Conservation (phyloP, 2,113 vertebrate species). For the Orthonyx spaldingii region DNA sequence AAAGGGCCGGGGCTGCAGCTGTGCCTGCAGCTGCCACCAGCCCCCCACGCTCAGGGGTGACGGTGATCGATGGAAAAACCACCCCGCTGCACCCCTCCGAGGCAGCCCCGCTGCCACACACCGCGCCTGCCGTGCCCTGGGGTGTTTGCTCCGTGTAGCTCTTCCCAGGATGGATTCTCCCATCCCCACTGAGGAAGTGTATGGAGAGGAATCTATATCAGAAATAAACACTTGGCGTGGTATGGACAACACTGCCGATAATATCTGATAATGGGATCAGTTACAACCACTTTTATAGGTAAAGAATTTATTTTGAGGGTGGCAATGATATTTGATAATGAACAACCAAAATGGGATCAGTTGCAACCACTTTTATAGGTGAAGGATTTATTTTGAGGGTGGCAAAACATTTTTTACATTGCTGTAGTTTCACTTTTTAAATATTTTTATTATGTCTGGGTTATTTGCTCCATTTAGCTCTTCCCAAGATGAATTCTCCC, state of each 20-base stretch:
- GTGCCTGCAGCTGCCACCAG: conserved; percentile 68
- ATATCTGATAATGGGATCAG: not conserved
- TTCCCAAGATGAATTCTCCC: too few relatives aligned
- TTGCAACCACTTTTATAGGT: too few relatives aligned
- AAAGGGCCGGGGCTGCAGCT: conserved; percentile 63
- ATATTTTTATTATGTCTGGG: too few relatives aligned
- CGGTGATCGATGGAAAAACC: conserved; percentile 73
- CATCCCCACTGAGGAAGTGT: too few relatives aligned
- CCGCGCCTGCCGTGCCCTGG: conserved; percentile 24
- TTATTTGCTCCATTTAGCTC: too few relatives aligned
- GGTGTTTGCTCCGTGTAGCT: conserved; percentile 6
- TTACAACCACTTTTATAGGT: not conserved
- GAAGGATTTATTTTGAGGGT: too few relatives aligned
- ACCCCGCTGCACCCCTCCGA: conserved; percentile 62
- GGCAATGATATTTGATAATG: too few relatives aligned
- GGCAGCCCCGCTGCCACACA: conserved; percentile 60
- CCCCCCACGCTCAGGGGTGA: conserved; percentile 33
- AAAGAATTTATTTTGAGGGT: not conserved
- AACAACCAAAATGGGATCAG: too few relatives aligned
- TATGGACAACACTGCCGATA: not conserved
- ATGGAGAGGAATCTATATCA: not conserved
- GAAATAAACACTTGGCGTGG: not conserved
- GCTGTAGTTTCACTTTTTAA: too few relatives aligned
- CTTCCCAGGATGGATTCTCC: not conserved
- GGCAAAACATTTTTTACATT: too few relatives aligned